Percentiles rank a stretch among this genome's conserved stretches.
Conservation (phyloP, 2,797 vertebrate genomes). For the Acipenser oxyrinchus region DNA sequence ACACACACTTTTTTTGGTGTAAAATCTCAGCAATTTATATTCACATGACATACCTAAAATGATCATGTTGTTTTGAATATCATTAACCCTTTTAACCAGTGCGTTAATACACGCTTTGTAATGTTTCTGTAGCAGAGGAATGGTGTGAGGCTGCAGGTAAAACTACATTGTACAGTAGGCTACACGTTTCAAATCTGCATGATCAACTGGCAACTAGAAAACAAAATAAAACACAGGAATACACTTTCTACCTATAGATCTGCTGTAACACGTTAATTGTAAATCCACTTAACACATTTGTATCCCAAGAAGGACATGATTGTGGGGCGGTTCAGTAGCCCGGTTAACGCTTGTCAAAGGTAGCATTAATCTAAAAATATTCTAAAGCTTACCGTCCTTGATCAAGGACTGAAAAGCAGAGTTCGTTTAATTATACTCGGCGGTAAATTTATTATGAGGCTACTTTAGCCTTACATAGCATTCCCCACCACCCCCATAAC, state of each 20-base stretch:
- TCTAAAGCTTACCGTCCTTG: slow-evolving; percentile 44
- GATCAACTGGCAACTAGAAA: too few species aligned
- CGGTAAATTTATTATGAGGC: slow-evolving; percentile 32
- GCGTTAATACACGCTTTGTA: too few species aligned
- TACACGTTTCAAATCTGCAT: too few species aligned
- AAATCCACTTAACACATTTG: slow-evolving; percentile 30
- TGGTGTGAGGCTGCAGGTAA: too few species aligned
- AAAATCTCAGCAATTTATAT: too few species aligned
- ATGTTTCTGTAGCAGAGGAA: too few species aligned
- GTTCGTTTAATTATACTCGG: slow-evolving; percentile 35
- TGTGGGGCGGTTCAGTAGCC: slow-evolving; percentile 35
- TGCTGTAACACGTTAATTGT: slow-evolving; percentile 38
- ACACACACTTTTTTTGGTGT: too few species aligned
- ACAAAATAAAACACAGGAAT: slow-evolving; percentile 4
- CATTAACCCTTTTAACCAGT: too few species aligned
- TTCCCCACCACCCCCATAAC: slow-evolving; percentile 9
- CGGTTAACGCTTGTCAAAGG: slow-evolving; percentile 42
- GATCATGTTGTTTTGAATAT: too few species aligned
- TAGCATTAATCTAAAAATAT: slow-evolving; percentile 47
- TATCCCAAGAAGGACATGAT: slow-evolving; percentile 30
- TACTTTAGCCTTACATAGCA: slow-evolving; percentile 20
- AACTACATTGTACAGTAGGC: too few species aligned
- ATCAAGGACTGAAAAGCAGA: slow-evolving; percentile 45
- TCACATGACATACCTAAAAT: too few species aligned
- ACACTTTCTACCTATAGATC: slow-evolving; percentile 24